These are phyloP conservation scores for Falco novaeseelandiae DNA, from an alignment of 2,797 vertebrate genomes.

Conservation along the genomic window DNA sequence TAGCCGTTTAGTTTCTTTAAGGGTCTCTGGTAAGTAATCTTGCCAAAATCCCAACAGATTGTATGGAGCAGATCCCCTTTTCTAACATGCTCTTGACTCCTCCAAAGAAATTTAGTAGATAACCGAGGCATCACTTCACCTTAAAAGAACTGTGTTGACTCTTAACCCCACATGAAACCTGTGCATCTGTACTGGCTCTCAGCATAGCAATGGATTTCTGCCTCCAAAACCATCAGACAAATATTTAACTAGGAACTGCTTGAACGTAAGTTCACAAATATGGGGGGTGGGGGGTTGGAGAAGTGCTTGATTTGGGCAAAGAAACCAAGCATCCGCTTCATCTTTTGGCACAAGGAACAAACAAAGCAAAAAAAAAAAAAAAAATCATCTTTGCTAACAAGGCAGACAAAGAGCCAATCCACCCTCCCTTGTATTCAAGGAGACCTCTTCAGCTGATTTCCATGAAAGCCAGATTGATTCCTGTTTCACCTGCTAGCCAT, in stretches of 20 bases:
- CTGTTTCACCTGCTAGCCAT: slow-evolving; percentile 12
- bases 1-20: neutral
- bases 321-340: neutral
- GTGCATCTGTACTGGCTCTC: neutral
- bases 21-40: neutral
- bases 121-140: neutral
- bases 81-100: neutral
- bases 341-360: neutral
- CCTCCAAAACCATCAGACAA: neutral
- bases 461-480: neutral
- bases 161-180: neutral
- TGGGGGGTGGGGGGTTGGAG: no score
- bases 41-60: neutral
- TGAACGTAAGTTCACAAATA: neutral
- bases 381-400: neutral
- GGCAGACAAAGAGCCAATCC: neutral
- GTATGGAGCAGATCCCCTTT: neutral
- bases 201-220: neutral
- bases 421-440: neutral
- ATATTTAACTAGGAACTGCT: neutral
- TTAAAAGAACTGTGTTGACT: neutral
- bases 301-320: neutral
- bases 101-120: neutral
- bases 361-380: neutral
- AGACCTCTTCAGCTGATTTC: neutral